Base-by-base conservation (phyloP, 2,888 invertebrate species). In the Pristionchus maxplancki region DNA sequence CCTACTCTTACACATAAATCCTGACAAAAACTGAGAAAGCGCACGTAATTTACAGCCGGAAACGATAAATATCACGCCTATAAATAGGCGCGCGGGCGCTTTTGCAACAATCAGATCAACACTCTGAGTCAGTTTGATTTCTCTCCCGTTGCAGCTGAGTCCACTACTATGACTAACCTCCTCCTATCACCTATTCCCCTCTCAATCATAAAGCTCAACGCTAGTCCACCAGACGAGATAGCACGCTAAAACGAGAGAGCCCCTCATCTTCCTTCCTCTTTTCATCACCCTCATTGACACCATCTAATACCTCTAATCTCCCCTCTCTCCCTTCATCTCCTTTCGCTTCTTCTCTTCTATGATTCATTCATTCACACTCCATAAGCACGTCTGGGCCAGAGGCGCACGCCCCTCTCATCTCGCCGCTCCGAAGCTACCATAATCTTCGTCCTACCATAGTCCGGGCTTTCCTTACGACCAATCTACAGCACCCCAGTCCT, bases 281-380 rank as follows among this genome's bases (percentile, higher is more conserved):
- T 78, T 48, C 44, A 44, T 78, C 78, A 44, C 78, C 78, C 78
- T 78, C 78, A 78, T 78, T 78, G 78, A 78, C 78, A 78, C 78
- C 78, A 44, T 48, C 78, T 78, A 78, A 78, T 78, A 44, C 44
- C 44, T 58, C 58, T 58, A 9, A 24, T 58, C 58, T 24, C 53
- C n/a, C 20, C 20, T 20, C 17, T 50, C 50, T 50, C n/a, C n/a
- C n/a, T n/a, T n/a, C n/a, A n/a, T 58, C 71, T 34, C 71, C 78
- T 28, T 44, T 78, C 44, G n/a, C 28, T 44, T 8, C 44, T 48
- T 78, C 78, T 78, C 44, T 78, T 78, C 78, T 74, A 31, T 34
- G 71, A 34, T 71, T 71, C 71, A 71, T 67, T 58, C 67, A 74
- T 78, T 78, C 78, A 44, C 78, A 78, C 78, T 48, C 37, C 78